phyloP scores from a whole-genome alignment of 2,113 vertebrate species.

The Cephalophus harveyi region DNA sequence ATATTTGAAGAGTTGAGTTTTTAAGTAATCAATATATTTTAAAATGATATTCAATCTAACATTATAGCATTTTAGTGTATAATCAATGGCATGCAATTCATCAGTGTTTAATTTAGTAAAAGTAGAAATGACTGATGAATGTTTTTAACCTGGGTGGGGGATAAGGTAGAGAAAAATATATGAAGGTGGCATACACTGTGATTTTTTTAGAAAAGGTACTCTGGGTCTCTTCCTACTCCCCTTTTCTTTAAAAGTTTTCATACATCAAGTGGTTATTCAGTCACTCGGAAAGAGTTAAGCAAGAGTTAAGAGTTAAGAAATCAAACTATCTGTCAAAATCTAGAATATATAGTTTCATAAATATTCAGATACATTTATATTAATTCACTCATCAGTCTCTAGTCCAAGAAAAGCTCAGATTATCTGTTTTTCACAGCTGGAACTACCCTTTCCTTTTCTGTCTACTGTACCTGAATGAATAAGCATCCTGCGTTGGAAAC shows the following conservation, averaged over 20 bases:
- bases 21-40: background rate
- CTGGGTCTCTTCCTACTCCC: background rate
- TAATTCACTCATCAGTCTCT: background rate
- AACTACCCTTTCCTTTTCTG: slow-evolving; percentile 8
- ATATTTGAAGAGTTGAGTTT: background rate
- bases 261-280: background rate
- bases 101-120: background rate
- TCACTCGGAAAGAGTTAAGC: background rate
- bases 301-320: background rate
- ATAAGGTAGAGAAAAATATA: background rate
- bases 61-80: background rate
- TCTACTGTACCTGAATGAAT: background rate
- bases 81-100: background rate
- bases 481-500: background rate
- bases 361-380: background rate
- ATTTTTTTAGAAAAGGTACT: background rate
- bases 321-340: background rate
- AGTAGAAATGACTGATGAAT: background rate
- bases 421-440: background rate
- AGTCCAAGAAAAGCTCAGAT: background rate
- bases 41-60: background rate
- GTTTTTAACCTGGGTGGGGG: background rate
- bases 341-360: background rate
- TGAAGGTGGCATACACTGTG: background rate
- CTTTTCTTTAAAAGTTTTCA: background rate